These are phyloP conservation scores for Phlogophora meticulosa DNA, from an alignment of 2,888 invertebrate genomes.

Conservation along the genomic window DNA sequence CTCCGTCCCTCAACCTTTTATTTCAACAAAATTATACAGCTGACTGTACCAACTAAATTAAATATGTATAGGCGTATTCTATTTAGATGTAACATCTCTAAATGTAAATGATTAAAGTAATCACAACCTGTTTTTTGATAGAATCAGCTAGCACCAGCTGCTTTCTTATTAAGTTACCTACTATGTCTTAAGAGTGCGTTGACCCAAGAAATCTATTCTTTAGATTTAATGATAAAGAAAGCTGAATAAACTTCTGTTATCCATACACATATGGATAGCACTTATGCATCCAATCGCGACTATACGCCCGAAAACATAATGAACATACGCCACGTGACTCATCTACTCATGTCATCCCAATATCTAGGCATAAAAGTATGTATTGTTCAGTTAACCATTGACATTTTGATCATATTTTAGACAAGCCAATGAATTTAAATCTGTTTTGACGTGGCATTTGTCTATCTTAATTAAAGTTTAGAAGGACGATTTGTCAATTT, in stretches of 20 bases:
- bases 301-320: conserved; percentile 43
- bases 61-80: conserved; percentile 35
- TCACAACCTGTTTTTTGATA: conserved; percentile 48
- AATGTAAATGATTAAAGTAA: conserved; percentile 52
- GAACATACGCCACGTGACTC: conserved; percentile 50
- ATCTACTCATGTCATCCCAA: conserved; percentile 20
- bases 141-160: conserved; percentile 46
- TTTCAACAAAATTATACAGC: conserved; percentile 17
- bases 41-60: conserved; percentile 31
- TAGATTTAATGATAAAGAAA: conserved; percentile 69
- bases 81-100: conserved; percentile 40
- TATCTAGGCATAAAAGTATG: conserved; percentile 18
- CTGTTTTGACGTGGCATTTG: conserved; percentile 50
- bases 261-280: conserved; percentile 65
- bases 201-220: conserved; percentile 62
- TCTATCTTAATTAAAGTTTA: conserved; percentile 37
- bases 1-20: too few species aligned
- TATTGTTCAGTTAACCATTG: conserved; percentile 32
- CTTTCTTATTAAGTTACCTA: conserved; percentile 36
- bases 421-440: conserved; percentile 47
- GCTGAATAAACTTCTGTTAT: conserved; percentile 64
- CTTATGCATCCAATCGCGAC: conserved; percentile 78
- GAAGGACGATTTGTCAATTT: conserved; percentile 54
- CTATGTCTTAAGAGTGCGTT: conserved; percentile 46
- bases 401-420: conserved; percentile 38